These are phyloP conservation scores for mouse (Mus musculus) DNA, from an alignment of 2,113 vertebrate species.

Conservation along the genomic window DNA sequence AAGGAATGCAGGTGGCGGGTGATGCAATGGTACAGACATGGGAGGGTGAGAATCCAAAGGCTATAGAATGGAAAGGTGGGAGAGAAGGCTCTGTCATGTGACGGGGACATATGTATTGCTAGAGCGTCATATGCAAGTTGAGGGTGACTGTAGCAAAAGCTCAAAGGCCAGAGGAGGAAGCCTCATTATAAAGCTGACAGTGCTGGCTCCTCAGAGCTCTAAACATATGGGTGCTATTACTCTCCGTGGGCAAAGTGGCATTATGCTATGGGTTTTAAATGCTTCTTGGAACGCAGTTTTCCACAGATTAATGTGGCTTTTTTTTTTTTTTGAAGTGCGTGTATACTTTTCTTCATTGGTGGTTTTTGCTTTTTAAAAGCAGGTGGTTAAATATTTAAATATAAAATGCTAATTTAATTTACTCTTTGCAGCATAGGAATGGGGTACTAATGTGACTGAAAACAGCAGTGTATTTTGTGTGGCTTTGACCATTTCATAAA, in stretches of 20 bases:
- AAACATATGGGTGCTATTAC: not conserved
- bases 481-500: constrained; percentile 79
- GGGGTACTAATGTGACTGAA: constrained; percentile 69
- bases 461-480: constrained; percentile 74
- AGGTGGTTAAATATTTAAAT: constrained; percentile 72
- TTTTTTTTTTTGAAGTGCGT: constrained; percentile 6
- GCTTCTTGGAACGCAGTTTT: constrained; percentile 70
- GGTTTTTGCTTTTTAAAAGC: constrained; percentile 77
- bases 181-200: not conserved
- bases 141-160: not conserved
- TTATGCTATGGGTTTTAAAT: constrained; percentile 59
- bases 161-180: not conserved
- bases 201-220: not conserved
- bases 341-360: constrained; percentile 48
- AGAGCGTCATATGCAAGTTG: not conserved
- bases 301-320: constrained; percentile 63
- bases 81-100: not conserved
- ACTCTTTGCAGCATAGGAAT: constrained; percentile 80
- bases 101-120: not conserved
- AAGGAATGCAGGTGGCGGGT: not conserved
- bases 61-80: not conserved
- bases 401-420: constrained; percentile 82
- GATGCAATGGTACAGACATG: not conserved
- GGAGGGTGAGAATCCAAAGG: not conserved
- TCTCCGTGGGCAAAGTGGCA: not conserved